phyloP scores from a whole-genome alignment of 2,113 vertebrate species.

The Gymnocephalus cernua region DNA sequence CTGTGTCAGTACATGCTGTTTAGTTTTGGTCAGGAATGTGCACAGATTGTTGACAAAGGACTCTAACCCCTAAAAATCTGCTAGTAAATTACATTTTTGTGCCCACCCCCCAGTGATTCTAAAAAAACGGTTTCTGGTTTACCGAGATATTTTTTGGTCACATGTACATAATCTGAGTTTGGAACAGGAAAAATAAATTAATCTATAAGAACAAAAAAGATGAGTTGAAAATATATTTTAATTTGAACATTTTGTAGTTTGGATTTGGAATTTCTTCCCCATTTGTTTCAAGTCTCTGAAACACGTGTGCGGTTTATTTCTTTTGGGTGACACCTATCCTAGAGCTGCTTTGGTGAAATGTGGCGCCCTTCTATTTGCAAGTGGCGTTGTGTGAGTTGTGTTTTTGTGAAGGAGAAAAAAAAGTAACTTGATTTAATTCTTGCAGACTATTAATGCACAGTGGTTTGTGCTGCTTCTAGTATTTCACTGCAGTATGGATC shows the following conservation, averaged over 20 bases:
- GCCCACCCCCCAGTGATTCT: too few species aligned
- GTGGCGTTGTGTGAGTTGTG: slow-evolving; percentile 2
- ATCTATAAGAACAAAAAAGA: neutral
- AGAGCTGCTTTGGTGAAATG: slow-evolving; percentile 17
- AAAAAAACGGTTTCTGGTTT: too few species aligned
- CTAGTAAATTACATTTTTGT: neutral
- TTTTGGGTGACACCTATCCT: neutral
- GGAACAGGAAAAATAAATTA: neutral
- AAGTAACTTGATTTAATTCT: neutral
- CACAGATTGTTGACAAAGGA: slow-evolving; percentile 29
- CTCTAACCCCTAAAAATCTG: neutral
- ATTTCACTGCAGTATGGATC: neutral
- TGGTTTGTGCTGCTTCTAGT: neutral
- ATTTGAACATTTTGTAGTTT: neutral
- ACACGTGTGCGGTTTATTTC: slow-evolving; percentile 25
- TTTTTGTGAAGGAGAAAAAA: neutral
- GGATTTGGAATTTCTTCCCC: neutral
- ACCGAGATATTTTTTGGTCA: neutral
- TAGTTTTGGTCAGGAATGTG: slow-evolving; percentile 14
- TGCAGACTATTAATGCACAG: neutral
- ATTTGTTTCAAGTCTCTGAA: neutral
- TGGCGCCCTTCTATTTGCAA: neutral
- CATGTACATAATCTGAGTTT: neutral
- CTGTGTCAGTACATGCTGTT: neutral
- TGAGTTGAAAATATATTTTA: neutral